A percentile compares a stretch with the other conserved stretches of the same genome.
phyloP scores from a whole-genome alignment of 2,888 invertebrate genomes.

The Uloborus plumipes region DNA sequence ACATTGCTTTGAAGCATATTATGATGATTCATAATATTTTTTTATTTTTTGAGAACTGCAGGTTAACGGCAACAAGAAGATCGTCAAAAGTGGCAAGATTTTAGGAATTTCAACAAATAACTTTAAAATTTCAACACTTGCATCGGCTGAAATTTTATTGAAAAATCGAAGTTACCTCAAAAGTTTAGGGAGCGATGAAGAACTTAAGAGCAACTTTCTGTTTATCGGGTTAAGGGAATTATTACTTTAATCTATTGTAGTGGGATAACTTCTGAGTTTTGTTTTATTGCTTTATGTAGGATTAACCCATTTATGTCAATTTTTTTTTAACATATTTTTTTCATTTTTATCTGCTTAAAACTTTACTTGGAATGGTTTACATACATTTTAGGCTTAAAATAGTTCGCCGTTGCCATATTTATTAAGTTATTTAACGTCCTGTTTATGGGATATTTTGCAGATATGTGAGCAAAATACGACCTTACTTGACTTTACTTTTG shows the following conservation, averaged over 20 bases:
- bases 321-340: too few species aligned
- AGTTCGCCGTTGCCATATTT: too few species aligned
- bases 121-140: slow-evolving; percentile 77
- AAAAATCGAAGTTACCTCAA: slow-evolving; percentile 81
- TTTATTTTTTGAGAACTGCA: slow-evolving; percentile 69
- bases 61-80: slow-evolving; percentile 84
- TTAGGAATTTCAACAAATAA: slow-evolving; percentile 89
- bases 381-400: too few species aligned
- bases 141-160: slow-evolving; percentile 77
- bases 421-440: too few species aligned
- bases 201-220: slow-evolving; percentile 80
- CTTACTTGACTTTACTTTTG: too few species aligned
- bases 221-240: slow-evolving; percentile 77
- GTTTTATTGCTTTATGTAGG: too few species aligned
- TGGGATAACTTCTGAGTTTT: not conserved
- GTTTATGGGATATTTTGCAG: too few species aligned
- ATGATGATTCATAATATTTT: not conserved
- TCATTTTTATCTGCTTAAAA: too few species aligned
- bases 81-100: slow-evolving; percentile 92
- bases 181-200: slow-evolving; percentile 80
- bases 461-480: too few species aligned
- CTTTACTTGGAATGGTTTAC: too few species aligned
- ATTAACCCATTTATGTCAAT: too few species aligned
- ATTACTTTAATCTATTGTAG: not conserved
- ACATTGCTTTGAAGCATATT: not conserved